phyloP scores from a whole-genome alignment of 2,888 invertebrate species.

The Mallateleia sp. region DNA sequence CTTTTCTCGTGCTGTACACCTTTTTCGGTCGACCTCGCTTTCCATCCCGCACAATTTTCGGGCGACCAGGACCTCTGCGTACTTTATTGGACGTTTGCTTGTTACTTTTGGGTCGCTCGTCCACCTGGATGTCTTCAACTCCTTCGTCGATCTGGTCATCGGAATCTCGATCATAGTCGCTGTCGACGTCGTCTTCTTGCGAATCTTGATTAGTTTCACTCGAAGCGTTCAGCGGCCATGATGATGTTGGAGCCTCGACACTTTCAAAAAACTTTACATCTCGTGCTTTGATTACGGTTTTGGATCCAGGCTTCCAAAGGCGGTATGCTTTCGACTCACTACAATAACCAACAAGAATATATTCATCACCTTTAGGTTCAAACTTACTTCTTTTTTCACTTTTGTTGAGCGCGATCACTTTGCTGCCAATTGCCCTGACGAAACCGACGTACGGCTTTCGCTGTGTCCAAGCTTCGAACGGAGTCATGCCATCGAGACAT shows the following conservation, averaged over 20 bases:
- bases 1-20: background rate
- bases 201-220: background rate
- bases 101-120: background rate
- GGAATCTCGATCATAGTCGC: background rate
- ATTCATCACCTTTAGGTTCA: constrained; percentile 59
- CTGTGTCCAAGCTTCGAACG: constrained; percentile 71
- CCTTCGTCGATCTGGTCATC: background rate
- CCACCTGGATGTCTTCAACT: background rate
- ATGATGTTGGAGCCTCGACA: background rate
- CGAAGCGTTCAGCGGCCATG: background rate
- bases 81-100: background rate
- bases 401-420: too few species aligned
- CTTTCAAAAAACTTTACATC: constrained; percentile 71
- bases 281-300: constrained; percentile 64
- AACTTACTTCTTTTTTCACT: constrained; percentile 68
- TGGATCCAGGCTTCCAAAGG: constrained; percentile 55
- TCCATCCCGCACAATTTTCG: constrained; percentile 86
- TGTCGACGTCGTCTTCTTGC: background rate
- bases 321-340: constrained; percentile 76
- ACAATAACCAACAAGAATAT: constrained; percentile 62
- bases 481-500: constrained; percentile 56
- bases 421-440: too few species aligned
- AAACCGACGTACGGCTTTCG: constrained; percentile 40
- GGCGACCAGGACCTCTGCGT: constrained; percentile 37
- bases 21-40: constrained; percentile 86